A percentile compares a stretch with the other conserved stretches of the same genome.
These are phyloP conservation scores for Adrianichthys oophorus DNA, from an alignment of 2,797 vertebrate species.

Conservation along the genomic window DNA sequence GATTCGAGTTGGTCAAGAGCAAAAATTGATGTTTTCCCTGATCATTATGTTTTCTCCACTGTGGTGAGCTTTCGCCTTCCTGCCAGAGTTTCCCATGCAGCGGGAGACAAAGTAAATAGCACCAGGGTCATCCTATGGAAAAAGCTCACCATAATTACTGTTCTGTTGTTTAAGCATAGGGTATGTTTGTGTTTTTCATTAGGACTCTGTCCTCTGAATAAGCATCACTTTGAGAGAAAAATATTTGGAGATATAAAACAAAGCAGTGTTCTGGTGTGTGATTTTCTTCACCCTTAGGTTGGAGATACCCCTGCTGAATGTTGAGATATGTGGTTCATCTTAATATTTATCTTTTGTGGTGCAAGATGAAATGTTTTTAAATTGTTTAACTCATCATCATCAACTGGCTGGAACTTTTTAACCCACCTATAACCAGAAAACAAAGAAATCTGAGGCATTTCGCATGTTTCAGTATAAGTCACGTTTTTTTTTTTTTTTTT, in stretches of 20 bases:
- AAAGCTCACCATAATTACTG: slow-evolving; percentile 59
- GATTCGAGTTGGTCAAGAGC: slow-evolving; percentile 20
- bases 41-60: slow-evolving; percentile 28
- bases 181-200: slow-evolving; percentile 50
- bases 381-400: slow-evolving; percentile 19
- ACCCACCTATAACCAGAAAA: slow-evolving; percentile 6
- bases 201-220: slow-evolving; percentile 34
- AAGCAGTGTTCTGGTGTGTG: slow-evolving; percentile 16
- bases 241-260: slow-evolving; percentile 40
- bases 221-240: slow-evolving; percentile 49
- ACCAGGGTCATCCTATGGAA: slow-evolving; percentile 66
- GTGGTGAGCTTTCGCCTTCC: slow-evolving; percentile 25
- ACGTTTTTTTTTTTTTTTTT: too few relatives aligned
- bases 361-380: slow-evolving; percentile 16
- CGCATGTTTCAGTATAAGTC: slow-evolving; percentile 8
- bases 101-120: slow-evolving; percentile 49
- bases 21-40: slow-evolving; percentile 28
- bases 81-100: slow-evolving; percentile 41
- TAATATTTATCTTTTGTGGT: slow-evolving; percentile 3
- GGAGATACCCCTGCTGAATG: background rate
- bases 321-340: background rate
- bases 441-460: slow-evolving; percentile 2
- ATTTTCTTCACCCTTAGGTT: slow-evolving; percentile 17
- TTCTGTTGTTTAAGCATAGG: slow-evolving; percentile 47
- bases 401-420: background rate